These are phyloP conservation scores for Tenthredo distinguenda DNA, from an alignment of 2,888 invertebrate genomes.

Conservation along the genomic window DNA sequence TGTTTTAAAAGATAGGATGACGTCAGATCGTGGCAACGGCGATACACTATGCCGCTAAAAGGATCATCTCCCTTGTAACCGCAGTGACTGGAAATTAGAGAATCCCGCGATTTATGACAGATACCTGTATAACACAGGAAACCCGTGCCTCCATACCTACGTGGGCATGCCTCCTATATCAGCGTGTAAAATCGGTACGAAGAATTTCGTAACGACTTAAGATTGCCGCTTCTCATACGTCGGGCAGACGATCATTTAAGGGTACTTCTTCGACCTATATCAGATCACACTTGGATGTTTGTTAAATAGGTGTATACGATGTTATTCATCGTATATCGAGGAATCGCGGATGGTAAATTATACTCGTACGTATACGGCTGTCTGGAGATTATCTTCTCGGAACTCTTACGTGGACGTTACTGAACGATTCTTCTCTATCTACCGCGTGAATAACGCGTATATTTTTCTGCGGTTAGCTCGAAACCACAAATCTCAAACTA, in stretches of 20 bases:
- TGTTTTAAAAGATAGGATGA: conserved; percentile 42
- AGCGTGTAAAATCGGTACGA: too few relatives aligned
- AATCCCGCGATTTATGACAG: background rate
- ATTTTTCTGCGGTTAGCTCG: conserved; percentile 11
- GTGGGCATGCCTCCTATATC: too few relatives aligned
- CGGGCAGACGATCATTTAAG: too few relatives aligned
- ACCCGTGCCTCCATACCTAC: too few relatives aligned
- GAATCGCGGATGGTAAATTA: background rate
- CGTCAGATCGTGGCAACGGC: background rate
- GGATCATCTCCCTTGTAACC: conserved; percentile 37
- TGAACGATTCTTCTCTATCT: background rate
- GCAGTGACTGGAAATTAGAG: conserved; percentile 43
- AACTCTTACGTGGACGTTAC: background rate
- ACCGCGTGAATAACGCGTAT: background rate
- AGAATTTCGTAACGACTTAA: too few relatives aligned
- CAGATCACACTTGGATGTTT: too few relatives aligned
- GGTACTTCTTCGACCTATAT: too few relatives aligned
- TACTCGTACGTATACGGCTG: background rate
- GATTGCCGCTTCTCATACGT: too few relatives aligned
- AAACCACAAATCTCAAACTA: conserved; percentile 14
- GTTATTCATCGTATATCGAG: background rate
- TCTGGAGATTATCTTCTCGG: background rate
- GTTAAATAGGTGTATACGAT: too few relatives aligned
- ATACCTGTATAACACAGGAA: too few relatives aligned
- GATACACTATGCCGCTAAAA: conserved; percentile 11